phyloP scores from a whole-genome alignment of 2,888 invertebrate species.

The Odontothrips loti region DNA sequence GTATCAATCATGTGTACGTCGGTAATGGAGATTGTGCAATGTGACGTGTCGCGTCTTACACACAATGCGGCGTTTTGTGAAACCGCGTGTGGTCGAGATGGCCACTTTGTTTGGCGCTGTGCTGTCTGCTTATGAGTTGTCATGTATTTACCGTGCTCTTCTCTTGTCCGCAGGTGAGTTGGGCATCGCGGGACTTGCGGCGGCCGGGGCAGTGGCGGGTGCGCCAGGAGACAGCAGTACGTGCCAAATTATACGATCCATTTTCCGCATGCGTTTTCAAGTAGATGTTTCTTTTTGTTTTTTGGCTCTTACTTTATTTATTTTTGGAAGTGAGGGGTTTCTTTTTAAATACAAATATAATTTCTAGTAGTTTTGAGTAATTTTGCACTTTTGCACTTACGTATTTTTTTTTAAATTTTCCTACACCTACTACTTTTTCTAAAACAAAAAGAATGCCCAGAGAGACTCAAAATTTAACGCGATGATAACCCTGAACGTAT shows the following conservation, averaged over 20 bases:
- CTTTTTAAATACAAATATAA: background rate
- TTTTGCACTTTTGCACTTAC: background rate
- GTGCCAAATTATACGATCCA: slow-evolving; percentile 17
- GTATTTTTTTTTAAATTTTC: background rate
- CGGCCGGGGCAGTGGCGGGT: slow-evolving; percentile 5
- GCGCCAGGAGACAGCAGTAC: slow-evolving; percentile 23
- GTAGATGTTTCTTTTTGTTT: background rate
- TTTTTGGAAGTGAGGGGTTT: background rate
- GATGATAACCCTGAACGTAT: background rate
- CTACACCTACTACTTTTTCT: background rate
- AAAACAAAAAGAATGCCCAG: background rate
- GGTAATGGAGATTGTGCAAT: slow-evolving; percentile 10
- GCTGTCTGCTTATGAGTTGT: too few species aligned
- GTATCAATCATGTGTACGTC: slow-evolving; percentile 8
- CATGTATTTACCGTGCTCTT: too few species aligned
- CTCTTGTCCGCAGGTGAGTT: background rate
- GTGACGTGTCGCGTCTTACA: background rate
- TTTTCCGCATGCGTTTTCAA: background rate
- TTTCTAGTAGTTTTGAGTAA: background rate
- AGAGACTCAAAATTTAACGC: too few species aligned
- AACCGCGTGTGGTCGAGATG: too few species aligned
- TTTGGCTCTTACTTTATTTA: background rate
- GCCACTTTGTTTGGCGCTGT: background rate
- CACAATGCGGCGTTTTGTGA: background rate
- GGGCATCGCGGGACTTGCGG: slow-evolving; percentile 23